Evolutionary conservation across 2,888 invertebrate species (phyloP).

Genomic region (Brachyopa scutellaris): DNA sequence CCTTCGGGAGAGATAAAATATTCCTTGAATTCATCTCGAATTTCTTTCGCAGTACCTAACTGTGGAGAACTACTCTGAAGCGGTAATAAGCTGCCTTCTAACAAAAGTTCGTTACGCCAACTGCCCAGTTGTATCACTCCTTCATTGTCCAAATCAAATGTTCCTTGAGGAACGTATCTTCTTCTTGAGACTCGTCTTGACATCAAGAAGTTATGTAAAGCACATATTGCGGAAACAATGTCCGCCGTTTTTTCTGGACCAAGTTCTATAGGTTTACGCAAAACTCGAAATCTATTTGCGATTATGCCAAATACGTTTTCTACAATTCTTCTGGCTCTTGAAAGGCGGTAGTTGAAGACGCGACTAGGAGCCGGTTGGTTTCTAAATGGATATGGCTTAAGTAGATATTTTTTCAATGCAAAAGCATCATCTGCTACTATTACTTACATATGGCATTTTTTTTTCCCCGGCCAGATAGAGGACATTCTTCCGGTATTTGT

Average conservation of each 20-base stretch:
- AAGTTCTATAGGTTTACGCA: background rate
- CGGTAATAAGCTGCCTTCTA: background rate
- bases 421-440: slow-evolving; percentile 7
- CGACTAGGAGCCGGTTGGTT: background rate
- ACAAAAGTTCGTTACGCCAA: too few relatives aligned
- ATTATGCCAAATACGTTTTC: background rate
- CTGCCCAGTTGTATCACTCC: too few relatives aligned
- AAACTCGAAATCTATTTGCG: background rate
- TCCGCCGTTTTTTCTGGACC: background rate
- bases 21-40: background rate
- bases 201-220: background rate
- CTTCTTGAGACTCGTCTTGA: too few relatives aligned
- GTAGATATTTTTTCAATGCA: background rate
- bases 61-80: background rate
- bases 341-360: background rate
- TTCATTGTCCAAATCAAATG: background rate
- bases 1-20: background rate
- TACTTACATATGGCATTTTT: background rate
- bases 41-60: background rate
- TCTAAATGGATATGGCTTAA: slow-evolving; percentile 1
- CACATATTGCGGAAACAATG: background rate
- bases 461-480: background rate
- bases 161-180: too few relatives aligned
- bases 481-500: background rate
- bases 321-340: background rate